phyloP scores from a whole-genome alignment of 2,797 vertebrate species.

The Phrynocephalus guinanensis region DNA sequence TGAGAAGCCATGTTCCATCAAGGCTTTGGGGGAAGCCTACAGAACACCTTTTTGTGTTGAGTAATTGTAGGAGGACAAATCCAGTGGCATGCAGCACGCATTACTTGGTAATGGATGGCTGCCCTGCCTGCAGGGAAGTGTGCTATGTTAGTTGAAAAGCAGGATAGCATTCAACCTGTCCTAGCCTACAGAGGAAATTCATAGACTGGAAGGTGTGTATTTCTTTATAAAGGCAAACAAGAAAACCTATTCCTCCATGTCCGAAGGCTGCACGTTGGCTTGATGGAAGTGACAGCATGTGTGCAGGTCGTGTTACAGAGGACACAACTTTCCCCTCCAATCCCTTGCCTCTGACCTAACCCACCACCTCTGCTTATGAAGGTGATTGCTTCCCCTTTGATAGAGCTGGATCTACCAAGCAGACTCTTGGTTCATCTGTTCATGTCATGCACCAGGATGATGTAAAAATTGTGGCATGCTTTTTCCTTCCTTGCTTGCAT shows the following conservation, averaged over 20 bases:
- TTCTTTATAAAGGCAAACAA: not conserved
- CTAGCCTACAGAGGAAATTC: not conserved
- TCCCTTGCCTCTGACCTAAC: not conserved
- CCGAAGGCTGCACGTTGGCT: not conserved
- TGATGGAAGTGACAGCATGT: not conserved
- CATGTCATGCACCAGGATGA: not conserved
- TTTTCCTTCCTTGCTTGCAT: not conserved
- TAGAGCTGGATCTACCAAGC: not conserved
- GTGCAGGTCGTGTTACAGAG: not conserved
- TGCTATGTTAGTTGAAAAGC: not conserved
- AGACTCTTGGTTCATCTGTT: not conserved
- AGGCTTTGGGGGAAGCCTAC: not conserved
- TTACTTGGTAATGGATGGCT: not conserved
- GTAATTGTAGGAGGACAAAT: not conserved
- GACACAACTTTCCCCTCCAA: not conserved
- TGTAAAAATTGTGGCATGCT: not conserved
- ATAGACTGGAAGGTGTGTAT: not conserved
- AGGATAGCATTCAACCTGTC: not conserved
- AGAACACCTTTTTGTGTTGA: not conserved
- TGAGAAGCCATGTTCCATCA: not conserved
- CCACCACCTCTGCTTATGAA: not conserved
- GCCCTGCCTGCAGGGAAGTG: not conserved
- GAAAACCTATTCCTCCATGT: not conserved
- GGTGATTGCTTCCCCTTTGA: not conserved
- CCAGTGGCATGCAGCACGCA: not conserved